phyloP scores from a whole-genome alignment of 2,113 vertebrate species.

The Campylomormyrus numenius region DNA sequence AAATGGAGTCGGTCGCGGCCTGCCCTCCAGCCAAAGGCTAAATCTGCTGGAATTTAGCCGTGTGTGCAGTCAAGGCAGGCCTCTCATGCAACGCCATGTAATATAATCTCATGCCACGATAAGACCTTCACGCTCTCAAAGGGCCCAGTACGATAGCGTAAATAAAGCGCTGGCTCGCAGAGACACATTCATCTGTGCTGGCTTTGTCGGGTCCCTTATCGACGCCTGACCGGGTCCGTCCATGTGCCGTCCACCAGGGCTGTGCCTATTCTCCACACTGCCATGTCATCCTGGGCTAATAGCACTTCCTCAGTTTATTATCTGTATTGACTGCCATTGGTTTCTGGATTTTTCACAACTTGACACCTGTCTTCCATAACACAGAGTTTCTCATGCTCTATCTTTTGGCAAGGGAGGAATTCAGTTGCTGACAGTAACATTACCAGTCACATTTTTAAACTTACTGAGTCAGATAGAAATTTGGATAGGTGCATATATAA shows the following conservation, averaged over 20 bases:
- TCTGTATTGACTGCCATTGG: not conserved
- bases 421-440: not conserved
- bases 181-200: conserved; percentile 33
- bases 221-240: not conserved
- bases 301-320: not conserved
- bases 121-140: conserved; percentile 41
- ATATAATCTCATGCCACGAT: conserved; percentile 38
- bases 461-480: not conserved
- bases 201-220: not conserved
- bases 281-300: not conserved
- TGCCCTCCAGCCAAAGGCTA: conserved; percentile 51
- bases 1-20: conserved; percentile 43
- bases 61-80: conserved; percentile 45
- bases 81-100: conserved; percentile 14
- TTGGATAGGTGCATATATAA: not conserved
- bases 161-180: conserved; percentile 33
- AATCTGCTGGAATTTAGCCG: conserved; percentile 43
- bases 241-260: not conserved
- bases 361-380: not conserved
- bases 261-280: not conserved
- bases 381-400: not conserved
- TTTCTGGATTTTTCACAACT: not conserved
- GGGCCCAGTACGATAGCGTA: conserved; percentile 29
- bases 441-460: not conserved
- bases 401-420: not conserved